phyloP scores from a whole-genome alignment of 2,888 invertebrate species.

The Polia nebulosa region DNA sequence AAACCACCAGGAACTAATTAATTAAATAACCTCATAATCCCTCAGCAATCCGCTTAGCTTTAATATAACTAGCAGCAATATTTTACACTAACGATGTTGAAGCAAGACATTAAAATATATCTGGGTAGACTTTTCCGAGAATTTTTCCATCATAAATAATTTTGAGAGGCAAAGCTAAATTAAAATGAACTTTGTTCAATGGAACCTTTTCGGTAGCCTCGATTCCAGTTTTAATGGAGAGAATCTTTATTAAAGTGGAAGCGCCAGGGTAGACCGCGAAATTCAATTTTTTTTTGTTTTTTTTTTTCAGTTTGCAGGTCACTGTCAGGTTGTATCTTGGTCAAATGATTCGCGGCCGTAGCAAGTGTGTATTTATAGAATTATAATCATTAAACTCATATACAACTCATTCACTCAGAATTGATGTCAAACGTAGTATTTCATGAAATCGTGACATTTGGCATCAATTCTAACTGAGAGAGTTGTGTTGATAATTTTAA shows the following conservation, averaged over 20 bases:
- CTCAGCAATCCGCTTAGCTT: slow-evolving; percentile 62
- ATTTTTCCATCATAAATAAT: slow-evolving; percentile 42
- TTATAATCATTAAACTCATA: no score
- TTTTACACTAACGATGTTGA: slow-evolving; percentile 61
- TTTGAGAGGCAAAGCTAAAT: slow-evolving; percentile 32
- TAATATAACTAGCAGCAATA: slow-evolving; percentile 65
- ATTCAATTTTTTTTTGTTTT: no score
- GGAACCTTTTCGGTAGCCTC: slow-evolving; percentile 26
- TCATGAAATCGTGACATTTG: no score
- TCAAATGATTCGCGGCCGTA: no score
- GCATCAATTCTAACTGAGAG: no score
- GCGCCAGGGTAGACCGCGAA: no score
- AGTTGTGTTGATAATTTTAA: no score
- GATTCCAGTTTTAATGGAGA: slow-evolving; percentile 31
- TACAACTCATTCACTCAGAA: no score
- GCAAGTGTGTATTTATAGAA: no score
- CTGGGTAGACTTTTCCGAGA: slow-evolving; percentile 16
- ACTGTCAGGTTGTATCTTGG: no score
- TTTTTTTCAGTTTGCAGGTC: no score
- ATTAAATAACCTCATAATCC: slow-evolving; percentile 68
- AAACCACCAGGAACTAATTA: slow-evolving; percentile 48
- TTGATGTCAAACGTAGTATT: no score
- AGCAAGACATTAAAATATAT: slow-evolving; percentile 45
- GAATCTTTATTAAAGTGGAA: slow-evolving; percentile 38
- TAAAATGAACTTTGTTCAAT: slow-evolving; percentile 41